Conservation (phyloP, 2,113 vertebrate species). For the Mungos mungo region DNA sequence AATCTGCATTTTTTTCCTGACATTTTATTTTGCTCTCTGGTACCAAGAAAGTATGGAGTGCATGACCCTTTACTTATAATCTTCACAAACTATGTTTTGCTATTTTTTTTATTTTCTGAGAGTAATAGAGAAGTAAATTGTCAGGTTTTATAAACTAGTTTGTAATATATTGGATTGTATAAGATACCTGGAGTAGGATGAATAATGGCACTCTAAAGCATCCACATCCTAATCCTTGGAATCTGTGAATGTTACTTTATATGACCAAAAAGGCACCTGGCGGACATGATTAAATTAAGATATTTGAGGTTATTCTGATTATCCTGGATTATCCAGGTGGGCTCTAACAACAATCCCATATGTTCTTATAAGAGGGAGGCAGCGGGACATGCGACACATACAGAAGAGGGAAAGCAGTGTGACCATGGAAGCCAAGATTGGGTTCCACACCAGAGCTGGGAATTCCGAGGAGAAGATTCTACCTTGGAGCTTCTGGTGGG, state of each 20-base stretch:
- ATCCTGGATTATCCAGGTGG: neutral
- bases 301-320: neutral
- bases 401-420: neutral
- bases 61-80: neutral
- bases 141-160: neutral
- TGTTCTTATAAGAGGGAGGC: neutral
- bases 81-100: neutral
- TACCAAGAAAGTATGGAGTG: neutral
- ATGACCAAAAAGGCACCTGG: neutral
- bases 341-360: neutral
- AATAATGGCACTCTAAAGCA: neutral
- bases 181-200: neutral
- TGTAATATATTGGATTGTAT: neutral
- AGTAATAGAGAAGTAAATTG: neutral
- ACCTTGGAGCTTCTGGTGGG: neutral
- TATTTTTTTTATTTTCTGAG: slow-evolving; percentile 34
- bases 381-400: neutral
- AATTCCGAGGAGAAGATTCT: neutral
- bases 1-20: neutral
- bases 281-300: neutral
- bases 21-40: neutral
- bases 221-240: neutral
- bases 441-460: neutral
- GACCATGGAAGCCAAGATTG: neutral
- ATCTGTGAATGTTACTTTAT: neutral